phyloP scores from a whole-genome alignment of 2,113 vertebrate genomes.

The Dasyprocta punctata region DNA sequence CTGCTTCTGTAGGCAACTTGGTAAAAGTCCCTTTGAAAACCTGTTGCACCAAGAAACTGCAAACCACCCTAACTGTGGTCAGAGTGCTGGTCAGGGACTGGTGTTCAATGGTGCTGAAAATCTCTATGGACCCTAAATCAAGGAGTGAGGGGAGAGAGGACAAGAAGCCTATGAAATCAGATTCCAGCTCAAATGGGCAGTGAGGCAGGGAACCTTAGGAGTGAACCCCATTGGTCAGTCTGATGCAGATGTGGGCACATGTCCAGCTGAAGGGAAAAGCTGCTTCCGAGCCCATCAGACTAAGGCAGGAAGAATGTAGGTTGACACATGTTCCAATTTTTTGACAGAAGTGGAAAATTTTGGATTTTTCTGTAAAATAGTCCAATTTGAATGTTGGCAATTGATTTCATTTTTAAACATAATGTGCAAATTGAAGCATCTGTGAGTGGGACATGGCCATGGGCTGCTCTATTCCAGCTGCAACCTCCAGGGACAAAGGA shows the following conservation, averaged over 20 bases:
- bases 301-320: not conserved
- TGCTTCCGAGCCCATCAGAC: not conserved
- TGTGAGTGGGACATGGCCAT: not conserved
- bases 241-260: not conserved
- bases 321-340: not conserved
- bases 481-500: not conserved
- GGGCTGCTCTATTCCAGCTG: not conserved
- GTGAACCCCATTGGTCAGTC: not conserved
- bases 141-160: not conserved
- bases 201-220: not conserved
- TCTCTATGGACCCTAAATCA: not conserved
- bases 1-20: not conserved
- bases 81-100: not conserved
- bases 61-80: not conserved
- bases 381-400: not conserved
- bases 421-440: not conserved
- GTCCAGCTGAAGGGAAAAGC: not conserved
- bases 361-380: constrained; percentile 13
- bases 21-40: not conserved
- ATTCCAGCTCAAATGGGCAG: not conserved
- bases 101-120: not conserved
- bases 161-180: not conserved
- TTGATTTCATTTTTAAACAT: not conserved
- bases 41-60: not conserved
- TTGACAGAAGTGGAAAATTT: not conserved